Evolutionary conservation across 2,113 vertebrate species (phyloP), one percentile per base, ranked within the genome.

Genomic region (Struthio camelus): DNA sequence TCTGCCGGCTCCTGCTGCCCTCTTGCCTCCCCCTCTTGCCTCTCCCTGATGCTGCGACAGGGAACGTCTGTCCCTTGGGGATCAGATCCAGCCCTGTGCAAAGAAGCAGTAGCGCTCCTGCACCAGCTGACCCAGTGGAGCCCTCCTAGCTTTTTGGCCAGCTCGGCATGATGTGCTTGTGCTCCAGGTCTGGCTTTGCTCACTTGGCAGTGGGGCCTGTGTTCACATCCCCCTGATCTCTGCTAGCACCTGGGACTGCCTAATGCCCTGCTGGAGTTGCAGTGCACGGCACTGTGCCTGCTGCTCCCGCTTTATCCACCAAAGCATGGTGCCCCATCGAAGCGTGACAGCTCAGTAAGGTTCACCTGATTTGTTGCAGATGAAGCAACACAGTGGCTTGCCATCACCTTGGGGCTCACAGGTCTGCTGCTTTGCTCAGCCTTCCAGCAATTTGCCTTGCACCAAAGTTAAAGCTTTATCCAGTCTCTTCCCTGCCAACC

Each of bases 201-300:
- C 81, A 64, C 42, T 51, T 27, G 14, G 32, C 58, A 85, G 42
- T 46, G 1, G 3, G 80, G 42, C 61, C 42, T 82, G 66, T 44
- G 56, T 75, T 80, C 77, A 15, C 44, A 15, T 34, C 22, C 36
- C 13, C 59, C 34, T 75, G 32, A 16, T 65, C 44, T 14, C 13
- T 0, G 0, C 66, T 71, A 36, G 92, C 54, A 78, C 27, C 36
- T 46, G 40, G 44, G 54, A 40, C 48, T 12, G 18, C n/a, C 22
- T 32, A 66, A 40, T 0, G 6, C 48, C 64, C 38, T 69, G 34
- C 44, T 11, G 12, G 58, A 72, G 58, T 11, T 9, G 1, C 61
- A 87, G 69, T 0, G 0, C n/a, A n/a, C n/a, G 48, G 19, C 24
- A n/a, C 11, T 1, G 2, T 17, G 51, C 7, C 36, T 7, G 5